Conservation (phyloP, 2,888 invertebrate species). For the Spodoptera littoralis region DNA sequence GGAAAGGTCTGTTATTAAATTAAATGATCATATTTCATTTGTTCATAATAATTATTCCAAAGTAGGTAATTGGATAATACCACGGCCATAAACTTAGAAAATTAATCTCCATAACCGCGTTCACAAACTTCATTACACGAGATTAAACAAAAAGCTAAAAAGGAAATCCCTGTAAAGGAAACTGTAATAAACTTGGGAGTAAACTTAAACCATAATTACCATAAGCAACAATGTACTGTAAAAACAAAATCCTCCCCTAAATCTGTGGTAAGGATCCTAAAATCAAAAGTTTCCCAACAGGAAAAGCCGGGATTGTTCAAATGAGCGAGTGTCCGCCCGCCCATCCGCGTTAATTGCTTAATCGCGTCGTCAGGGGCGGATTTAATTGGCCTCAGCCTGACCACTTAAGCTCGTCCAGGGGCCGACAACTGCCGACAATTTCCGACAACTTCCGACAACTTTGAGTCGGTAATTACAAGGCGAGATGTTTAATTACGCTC, state of each 20-base stretch:
- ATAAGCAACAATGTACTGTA: constrained; percentile 55
- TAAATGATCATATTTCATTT: too few species aligned
- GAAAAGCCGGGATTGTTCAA: constrained; percentile 77
- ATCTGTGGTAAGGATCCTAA: constrained; percentile 60
- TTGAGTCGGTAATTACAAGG: constrained; percentile 85
- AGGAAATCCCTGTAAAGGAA: constrained; percentile 46
- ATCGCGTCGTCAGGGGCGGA: constrained; percentile 82
- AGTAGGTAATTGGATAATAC: too few species aligned
- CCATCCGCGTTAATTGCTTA: constrained; percentile 87
- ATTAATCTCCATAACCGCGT: constrained; percentile 1
- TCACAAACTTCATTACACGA: constrained; percentile 30
- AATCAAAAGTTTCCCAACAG: constrained; percentile 74
- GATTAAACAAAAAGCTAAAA: constrained; percentile 37
- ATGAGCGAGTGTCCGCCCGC: constrained; percentile 82
- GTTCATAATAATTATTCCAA: too few species aligned
- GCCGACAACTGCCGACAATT: constrained; percentile 73
- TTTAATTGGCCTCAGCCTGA: constrained; percentile 81
- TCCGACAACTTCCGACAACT: constrained; percentile 77
- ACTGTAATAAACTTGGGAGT: constrained; percentile 48
- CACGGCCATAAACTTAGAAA: constrained; percentile 1
- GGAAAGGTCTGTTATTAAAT: too few species aligned
- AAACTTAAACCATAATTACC: constrained; percentile 56
- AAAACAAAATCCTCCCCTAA: constrained; percentile 60
- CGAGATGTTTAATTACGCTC: constrained; percentile 87
- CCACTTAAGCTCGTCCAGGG: constrained; percentile 75